Conservation (phyloP, 2,888 invertebrate genomes). For the Rotaria sp. region DNA sequence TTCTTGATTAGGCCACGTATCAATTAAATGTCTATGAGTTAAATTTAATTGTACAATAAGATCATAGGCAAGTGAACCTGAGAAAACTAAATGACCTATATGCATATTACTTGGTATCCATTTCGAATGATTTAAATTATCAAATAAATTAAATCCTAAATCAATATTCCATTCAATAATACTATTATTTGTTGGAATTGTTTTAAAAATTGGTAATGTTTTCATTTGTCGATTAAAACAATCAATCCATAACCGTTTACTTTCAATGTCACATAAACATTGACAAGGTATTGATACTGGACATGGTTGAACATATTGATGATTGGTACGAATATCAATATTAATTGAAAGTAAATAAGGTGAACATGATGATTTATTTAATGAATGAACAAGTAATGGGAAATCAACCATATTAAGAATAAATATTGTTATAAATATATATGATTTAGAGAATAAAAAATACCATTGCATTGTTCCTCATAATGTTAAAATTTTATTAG, state of each 20-base stretch:
- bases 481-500: not conserved
- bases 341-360: not conserved
- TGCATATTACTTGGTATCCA: not conserved
- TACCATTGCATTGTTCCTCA: slow-evolving; percentile 14
- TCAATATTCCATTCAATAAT: not conserved
- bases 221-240: not conserved
- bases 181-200: not conserved
- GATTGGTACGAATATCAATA: not conserved
- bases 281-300: not conserved
- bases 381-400: not conserved
- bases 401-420: not conserved
- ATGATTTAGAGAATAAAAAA: not conserved
- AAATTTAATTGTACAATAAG: slow-evolving; percentile 16
- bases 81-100: not conserved
- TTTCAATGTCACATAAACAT: slow-evolving; percentile 14
- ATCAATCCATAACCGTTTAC: not conserved
- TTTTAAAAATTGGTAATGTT: not conserved
- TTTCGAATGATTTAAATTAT: not conserved
- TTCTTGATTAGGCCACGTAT: not conserved
- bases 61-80: slow-evolving; percentile 5
- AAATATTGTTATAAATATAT: not conserved
- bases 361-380: not conserved
- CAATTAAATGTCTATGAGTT: slow-evolving; percentile 3
- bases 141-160: slow-evolving; percentile 15
- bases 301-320: slow-evolving; percentile 28